Evolutionary conservation across 2,797 vertebrate species (phyloP).

Genomic region (Diceros bicornis): DNA sequence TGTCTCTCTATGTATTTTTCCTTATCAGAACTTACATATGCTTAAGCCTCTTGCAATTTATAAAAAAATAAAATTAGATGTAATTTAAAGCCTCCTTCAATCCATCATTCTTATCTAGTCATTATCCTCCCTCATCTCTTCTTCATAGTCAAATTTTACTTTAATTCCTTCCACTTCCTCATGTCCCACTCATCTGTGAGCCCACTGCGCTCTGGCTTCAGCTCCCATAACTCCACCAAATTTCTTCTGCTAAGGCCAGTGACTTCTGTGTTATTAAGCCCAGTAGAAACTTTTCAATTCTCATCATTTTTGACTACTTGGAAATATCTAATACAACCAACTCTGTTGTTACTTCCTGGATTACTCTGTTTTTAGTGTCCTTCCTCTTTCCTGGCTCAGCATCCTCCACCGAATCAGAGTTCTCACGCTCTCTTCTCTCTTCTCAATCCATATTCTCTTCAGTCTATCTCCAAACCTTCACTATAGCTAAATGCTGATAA

Average conservation of each 20-base stretch:
- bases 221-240: not conserved
- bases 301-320: not conserved
- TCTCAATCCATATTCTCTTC: not conserved
- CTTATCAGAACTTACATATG: not conserved
- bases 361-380: not conserved
- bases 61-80: not conserved
- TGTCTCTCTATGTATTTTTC: constrained; percentile 22
- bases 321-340: not conserved
- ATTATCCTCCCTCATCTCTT: not conserved
- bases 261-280: not conserved
- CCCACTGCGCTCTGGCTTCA: not conserved
- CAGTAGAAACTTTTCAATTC: not conserved
- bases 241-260: not conserved
- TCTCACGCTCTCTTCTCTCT: not conserved
- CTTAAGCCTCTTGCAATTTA: not conserved
- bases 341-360: not conserved
- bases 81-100: not conserved
- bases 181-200: not conserved
- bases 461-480: not conserved
- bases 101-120: not conserved
- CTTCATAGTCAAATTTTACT: not conserved
- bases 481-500: not conserved
- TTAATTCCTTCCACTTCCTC: not conserved
- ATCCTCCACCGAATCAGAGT: not conserved
- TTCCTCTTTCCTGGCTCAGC: not conserved